phyloP scores from a whole-genome alignment of 2,113 vertebrate species.

The Otolemur garnettii region DNA sequence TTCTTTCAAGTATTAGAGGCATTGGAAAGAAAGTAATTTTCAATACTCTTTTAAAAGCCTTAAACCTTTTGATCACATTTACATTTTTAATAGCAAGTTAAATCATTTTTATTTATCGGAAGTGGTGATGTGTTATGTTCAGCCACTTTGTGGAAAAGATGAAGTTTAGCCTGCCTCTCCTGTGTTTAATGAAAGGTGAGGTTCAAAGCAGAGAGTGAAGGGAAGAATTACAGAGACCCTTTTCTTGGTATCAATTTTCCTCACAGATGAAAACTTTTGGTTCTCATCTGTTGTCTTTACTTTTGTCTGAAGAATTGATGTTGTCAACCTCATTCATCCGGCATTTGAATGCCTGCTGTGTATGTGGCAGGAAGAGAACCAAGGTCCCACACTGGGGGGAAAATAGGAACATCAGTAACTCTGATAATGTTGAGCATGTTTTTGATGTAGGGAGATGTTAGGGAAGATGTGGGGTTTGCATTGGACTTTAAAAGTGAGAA shows the following conservation, averaged over 20 bases:
- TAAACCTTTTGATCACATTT: neutral
- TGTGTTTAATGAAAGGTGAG: neutral
- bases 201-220: neutral
- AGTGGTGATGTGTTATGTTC: neutral
- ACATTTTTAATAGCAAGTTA: conserved; percentile 43
- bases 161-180: neutral
- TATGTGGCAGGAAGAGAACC: neutral
- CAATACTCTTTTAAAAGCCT: neutral
- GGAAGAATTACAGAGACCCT: neutral
- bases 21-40: conserved; percentile 47
- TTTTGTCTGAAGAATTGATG: conserved; percentile 48
- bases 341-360: neutral
- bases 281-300: neutral
- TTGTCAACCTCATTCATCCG: neutral
- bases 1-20: conserved; percentile 33
- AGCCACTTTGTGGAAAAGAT: neutral
- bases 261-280: conserved; percentile 24
- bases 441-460: neutral
- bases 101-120: neutral
- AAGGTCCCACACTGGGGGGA: neutral
- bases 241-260: neutral
- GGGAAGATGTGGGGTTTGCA: neutral
- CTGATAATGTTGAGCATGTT: neutral
- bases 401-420: neutral
- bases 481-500: neutral